Percentiles rank a stretch among this genome's conserved stretches.
Evolutionary conservation across 53 echinoderm and acorn worm species (phyloP).

Genomic region (Temnopleurus reevesii): DNA sequence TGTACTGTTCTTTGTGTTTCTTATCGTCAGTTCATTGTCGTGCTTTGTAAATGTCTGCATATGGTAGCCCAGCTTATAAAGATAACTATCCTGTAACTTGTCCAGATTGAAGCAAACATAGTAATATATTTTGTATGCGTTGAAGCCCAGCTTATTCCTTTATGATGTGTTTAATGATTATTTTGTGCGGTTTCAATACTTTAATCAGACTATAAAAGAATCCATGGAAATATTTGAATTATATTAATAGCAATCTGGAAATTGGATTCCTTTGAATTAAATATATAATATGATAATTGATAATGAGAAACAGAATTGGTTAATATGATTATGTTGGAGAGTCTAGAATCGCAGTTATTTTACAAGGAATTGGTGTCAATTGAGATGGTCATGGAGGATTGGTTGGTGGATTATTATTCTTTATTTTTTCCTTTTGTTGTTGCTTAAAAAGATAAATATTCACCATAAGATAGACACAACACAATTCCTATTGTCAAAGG

Average conservation of each 20-base stretch:
- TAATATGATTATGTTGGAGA: neutral
- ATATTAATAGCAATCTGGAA: neutral
- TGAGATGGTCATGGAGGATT: neutral
- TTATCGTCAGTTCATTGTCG: constrained; percentile 13
- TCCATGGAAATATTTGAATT: neutral
- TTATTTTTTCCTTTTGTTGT: neutral
- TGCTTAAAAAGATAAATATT: neutral
- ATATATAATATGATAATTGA: neutral
- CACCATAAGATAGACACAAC: neutral
- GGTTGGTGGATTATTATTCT: too few relatives aligned
- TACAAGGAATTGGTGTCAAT: neutral
- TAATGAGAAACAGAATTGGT: neutral
- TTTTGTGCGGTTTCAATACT: too few relatives aligned
- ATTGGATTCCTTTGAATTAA: neutral
- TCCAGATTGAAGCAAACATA: neutral
- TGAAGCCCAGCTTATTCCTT: constrained; percentile 48
- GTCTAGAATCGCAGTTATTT: neutral
- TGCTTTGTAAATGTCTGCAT: constrained; percentile 60
- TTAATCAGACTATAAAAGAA: neutral
- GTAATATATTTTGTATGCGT: constrained; percentile 2
- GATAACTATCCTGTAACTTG: neutral
- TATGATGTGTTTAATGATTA: neutral
- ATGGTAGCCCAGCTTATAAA: constrained; percentile 25
- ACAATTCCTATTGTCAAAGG: neutral
- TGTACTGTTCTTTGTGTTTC: constrained; percentile 39